phyloP scores from a whole-genome alignment of 2,888 invertebrate genomes.

The Nomada flava region DNA sequence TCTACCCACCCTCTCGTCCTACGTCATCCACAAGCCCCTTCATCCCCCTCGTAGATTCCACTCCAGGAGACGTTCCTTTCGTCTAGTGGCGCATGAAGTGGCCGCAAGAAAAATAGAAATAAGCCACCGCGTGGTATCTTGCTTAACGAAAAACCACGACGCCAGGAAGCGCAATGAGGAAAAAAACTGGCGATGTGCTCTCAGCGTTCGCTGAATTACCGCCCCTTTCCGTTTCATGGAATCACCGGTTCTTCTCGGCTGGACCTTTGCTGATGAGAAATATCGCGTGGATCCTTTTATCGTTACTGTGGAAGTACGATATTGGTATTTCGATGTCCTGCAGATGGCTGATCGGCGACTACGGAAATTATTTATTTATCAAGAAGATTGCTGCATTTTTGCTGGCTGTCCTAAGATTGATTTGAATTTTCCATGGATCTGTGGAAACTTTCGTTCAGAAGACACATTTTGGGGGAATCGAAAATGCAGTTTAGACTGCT shows the following conservation, averaged over 20 bases:
- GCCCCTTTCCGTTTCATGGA: conserved; percentile 34
- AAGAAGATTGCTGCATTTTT: no score
- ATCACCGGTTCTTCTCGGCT: conserved; percentile 18
- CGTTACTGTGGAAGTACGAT: not conserved
- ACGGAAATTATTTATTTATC: no score
- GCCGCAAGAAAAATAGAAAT: conserved; percentile 79
- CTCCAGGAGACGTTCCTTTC: conserved; percentile 63
- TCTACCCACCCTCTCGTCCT: conserved; percentile 54
- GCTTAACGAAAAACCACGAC: conserved; percentile 67
- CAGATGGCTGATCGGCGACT: not conserved
- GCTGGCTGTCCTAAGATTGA: no score
- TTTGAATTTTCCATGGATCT: no score
- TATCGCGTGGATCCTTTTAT: conserved; percentile 21
- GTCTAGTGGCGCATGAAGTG: conserved; percentile 70
- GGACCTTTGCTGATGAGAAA: not conserved
- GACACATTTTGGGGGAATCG: no score
- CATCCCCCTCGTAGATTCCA: conserved; percentile 75
- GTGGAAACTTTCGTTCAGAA: no score
- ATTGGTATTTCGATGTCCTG: conserved; percentile 1
- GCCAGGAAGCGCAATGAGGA: conserved; percentile 44
- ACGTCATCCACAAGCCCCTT: conserved; percentile 72
- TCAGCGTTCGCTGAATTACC: conserved; percentile 68
- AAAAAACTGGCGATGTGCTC: conserved; percentile 76
- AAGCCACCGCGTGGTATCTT: conserved; percentile 56
- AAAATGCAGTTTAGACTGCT: no score